Evolutionary conservation across 2,113 vertebrate genomes (phyloP).

Genomic region (Mesembrinibis cayennensis): DNA sequence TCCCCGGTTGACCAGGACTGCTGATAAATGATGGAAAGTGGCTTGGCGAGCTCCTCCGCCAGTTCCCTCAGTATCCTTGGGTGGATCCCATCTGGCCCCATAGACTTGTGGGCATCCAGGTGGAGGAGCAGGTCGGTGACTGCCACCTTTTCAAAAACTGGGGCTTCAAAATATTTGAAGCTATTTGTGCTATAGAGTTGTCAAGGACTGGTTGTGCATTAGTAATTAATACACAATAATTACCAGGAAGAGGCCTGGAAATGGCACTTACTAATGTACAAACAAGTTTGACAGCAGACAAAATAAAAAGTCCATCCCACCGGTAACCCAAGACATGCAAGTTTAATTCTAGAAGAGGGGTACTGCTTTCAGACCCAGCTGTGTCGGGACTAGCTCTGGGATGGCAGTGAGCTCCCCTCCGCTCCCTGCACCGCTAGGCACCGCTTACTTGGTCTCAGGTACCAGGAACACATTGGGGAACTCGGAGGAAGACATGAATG

Average conservation of each 20-base stretch:
- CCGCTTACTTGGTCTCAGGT: rapidly evolving
- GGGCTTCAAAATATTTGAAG: not conserved
- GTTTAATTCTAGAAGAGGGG: not conserved
- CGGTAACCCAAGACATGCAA: not conserved
- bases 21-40: too few relatives aligned
- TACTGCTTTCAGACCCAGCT: too few relatives aligned
- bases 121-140: too few relatives aligned
- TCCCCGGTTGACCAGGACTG: too few relatives aligned
- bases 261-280: rapidly evolving
- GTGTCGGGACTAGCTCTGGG: not conserved
- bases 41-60: too few relatives aligned
- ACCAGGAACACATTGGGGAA: rapidly evolving
- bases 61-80: too few relatives aligned
- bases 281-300: not conserved
- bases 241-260: not conserved
- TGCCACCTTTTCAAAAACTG: too few relatives aligned
- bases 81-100: too few relatives aligned
- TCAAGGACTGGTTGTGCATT: not conserved
- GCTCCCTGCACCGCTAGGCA: rapidly evolving
- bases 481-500: rapidly evolving
- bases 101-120: too few relatives aligned
- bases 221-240: not conserved
- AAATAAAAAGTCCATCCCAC: rapidly evolving
- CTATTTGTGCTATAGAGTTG: not conserved
- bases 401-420: rapidly evolving